phyloP scores from a whole-genome alignment of 2,113 vertebrate genomes.

The Limanda limanda region DNA sequence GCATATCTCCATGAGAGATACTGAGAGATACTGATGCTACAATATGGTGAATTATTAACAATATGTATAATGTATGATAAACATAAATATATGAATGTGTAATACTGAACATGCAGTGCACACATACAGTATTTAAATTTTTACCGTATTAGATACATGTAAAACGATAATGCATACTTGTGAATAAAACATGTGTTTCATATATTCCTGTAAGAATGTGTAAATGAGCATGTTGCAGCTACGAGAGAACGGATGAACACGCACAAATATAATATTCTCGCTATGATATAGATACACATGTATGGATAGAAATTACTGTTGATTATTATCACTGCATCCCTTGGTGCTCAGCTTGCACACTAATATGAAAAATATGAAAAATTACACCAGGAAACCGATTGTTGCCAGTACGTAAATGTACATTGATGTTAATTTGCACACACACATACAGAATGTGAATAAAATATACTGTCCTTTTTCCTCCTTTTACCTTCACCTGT shows the following conservation, averaged over 20 bases:
- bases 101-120: not conserved
- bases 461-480: not conserved
- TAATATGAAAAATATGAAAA: not conserved
- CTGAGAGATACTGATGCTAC: not conserved
- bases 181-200: not conserved
- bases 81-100: not conserved
- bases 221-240: not conserved
- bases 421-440: too few relatives aligned
- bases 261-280: not conserved
- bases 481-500: conserved; percentile 10
- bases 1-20: not conserved
- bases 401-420: not conserved
- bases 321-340: not conserved
- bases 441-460: not conserved
- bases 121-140: not conserved
- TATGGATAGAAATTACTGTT: not conserved
- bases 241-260: not conserved
- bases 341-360: not conserved
- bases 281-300: not conserved
- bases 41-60: conserved; percentile 1
- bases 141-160: not conserved
- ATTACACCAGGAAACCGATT: not conserved
- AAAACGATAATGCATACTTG: not conserved
- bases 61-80: not conserved
- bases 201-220: not conserved